Evolutionary conservation across 37 sponge, comb jelly and placozoan genomes (phyloP).

Genomic region (Chondrilla cf. caribensis): DNA sequence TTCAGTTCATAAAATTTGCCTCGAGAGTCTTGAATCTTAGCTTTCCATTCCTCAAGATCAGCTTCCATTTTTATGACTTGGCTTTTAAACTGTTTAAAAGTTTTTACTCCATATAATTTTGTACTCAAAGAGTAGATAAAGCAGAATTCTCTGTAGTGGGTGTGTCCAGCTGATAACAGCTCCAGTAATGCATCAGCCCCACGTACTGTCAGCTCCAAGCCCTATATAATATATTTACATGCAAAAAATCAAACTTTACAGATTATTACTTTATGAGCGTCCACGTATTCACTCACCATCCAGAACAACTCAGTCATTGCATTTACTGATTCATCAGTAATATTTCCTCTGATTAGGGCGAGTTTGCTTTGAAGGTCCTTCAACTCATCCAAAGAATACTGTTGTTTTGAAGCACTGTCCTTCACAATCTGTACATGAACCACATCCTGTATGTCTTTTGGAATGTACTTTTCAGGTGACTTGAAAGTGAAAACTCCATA

Average conservation of each 20-base stretch:
- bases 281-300: neutral
- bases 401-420: slow-evolving; percentile 23
- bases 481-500: slow-evolving; percentile 57
- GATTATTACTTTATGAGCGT: neutral
- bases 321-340: slow-evolving; percentile 29
- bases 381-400: slow-evolving; percentile 60
- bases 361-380: slow-evolving; percentile 81
- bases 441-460: slow-evolving; percentile 35
- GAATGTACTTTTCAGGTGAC: neutral
- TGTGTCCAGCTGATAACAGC: neutral
- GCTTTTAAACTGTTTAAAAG: slow-evolving; percentile 5
- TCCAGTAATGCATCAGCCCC: neutral
- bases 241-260: too few relatives aligned
- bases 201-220: slow-evolving; percentile 10
- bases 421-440: slow-evolving; percentile 22
- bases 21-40: slow-evolving; percentile 24
- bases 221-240: neutral
- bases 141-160: neutral
- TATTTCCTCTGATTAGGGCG: slow-evolving; percentile 70
- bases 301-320: slow-evolving; percentile 6
- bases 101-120: neutral
- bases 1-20: slow-evolving; percentile 47
- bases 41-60: slow-evolving; percentile 38
- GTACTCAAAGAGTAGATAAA: neutral
- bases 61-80: slow-evolving; percentile 29